Conservation (phyloP, 2,888 invertebrate species). For the Drosophila kokeensis region DNA sequence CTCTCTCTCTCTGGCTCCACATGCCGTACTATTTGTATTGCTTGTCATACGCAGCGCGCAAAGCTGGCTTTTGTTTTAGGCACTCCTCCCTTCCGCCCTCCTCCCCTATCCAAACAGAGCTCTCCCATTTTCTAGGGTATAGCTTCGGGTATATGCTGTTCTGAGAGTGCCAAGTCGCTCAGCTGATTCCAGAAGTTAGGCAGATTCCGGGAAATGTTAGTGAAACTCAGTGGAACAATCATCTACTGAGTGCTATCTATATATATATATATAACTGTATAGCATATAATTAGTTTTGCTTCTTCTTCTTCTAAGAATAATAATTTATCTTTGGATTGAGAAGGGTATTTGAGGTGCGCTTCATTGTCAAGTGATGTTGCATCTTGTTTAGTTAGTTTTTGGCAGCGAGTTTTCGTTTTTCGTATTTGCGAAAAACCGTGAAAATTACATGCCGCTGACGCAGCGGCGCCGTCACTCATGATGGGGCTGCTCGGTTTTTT, state of each 20-base stretch:
- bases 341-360: slow-evolving; percentile 36
- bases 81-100: slow-evolving; percentile 7
- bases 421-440: slow-evolving; percentile 72
- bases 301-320: background rate
- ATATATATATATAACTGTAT: no score
- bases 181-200: background rate
- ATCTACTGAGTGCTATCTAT: no score
- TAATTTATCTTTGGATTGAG: background rate
- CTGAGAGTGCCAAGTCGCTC: slow-evolving; percentile 15
- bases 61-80: slow-evolving; percentile 58
- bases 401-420: slow-evolving; percentile 56
- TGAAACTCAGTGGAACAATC: no score
- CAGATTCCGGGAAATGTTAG: background rate
- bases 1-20: background rate
- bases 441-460: slow-evolving; percentile 76
- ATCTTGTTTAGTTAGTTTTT: slow-evolving; percentile 66
- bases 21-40: slow-evolving; percentile 51
- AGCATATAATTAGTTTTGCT: no score
- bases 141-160: slow-evolving; percentile 3
- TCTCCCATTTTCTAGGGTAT: slow-evolving; percentile 3
- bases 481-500: slow-evolving; percentile 51
- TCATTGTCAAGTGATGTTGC: background rate
- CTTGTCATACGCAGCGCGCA: slow-evolving; percentile 65
- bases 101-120: background rate
- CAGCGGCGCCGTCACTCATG: slow-evolving; percentile 75